These are phyloP conservation scores for Deilephila elpenor DNA, from an alignment of 2,888 invertebrate genomes.

Conservation along the genomic window DNA sequence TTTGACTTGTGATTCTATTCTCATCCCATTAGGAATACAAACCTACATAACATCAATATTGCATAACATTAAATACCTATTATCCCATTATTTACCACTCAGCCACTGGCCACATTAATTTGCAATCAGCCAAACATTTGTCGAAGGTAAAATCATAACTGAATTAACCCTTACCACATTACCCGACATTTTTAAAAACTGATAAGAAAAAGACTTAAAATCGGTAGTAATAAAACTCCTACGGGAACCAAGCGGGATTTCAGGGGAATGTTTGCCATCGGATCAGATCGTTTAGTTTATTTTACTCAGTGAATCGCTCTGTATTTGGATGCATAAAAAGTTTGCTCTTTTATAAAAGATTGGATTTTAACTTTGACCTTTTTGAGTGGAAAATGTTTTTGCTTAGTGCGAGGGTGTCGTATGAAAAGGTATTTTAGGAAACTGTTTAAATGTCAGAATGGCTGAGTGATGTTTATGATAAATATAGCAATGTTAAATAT, in stretches of 20 bases:
- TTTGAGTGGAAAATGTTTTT: neutral
- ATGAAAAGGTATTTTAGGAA: too few species aligned
- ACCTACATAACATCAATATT: too few species aligned
- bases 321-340: neutral
- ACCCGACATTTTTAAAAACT: neutral
- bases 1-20: too few species aligned
- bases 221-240: neutral
- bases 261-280: conserved; percentile 7
- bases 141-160: too few species aligned
- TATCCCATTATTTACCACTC: too few species aligned
- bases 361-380: neutral
- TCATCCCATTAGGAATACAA: too few species aligned
- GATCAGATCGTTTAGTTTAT: neutral
- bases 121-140: too few species aligned
- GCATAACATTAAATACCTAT: too few species aligned
- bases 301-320: neutral
- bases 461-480: neutral
- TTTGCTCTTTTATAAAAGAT: neutral
- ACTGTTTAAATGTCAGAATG: neutral
- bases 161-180: neutral
- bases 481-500: neutral
- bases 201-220: neutral
- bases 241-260: neutral
- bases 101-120: too few species aligned
- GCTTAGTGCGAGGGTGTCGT: too few species aligned